Evolutionary conservation across 37 sponge, comb jelly and placozoan species (phyloP).

Genomic region (Mnemiopsis leidyi): DNA sequence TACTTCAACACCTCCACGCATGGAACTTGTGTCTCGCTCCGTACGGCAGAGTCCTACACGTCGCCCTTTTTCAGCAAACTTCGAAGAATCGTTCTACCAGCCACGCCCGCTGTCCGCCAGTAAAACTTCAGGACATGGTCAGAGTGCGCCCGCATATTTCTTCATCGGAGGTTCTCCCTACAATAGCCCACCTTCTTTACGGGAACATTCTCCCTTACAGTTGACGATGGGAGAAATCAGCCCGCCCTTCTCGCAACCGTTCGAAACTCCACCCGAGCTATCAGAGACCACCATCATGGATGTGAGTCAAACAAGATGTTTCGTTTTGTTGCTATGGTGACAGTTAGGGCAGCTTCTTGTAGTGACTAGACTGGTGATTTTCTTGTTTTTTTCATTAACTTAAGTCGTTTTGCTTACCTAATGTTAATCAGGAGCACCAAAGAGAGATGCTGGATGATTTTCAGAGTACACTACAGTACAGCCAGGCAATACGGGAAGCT

Average conservation of each 20-base stretch:
- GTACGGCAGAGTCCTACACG: slow-evolving; percentile 29
- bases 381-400: too few species aligned
- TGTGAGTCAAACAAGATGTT: slow-evolving; percentile 34
- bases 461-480: slow-evolving; percentile 17
- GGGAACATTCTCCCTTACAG: slow-evolving; percentile 21
- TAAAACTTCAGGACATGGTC: not conserved
- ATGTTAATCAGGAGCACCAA: slow-evolving; percentile 19
- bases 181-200: slow-evolving; percentile 30
- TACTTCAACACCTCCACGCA: not conserved
- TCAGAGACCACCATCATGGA: slow-evolving; percentile 60
- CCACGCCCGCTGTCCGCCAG: slow-evolving; percentile 41
- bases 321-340: too few species aligned
- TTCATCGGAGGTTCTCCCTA: slow-evolving; percentile 31
- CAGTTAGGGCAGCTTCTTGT: too few species aligned
- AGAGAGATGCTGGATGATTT: slow-evolving; percentile 58
- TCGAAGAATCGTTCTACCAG: slow-evolving; percentile 20
- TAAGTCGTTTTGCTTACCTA: too few species aligned
- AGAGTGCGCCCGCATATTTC: slow-evolving; percentile 60
- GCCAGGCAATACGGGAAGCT: slow-evolving; percentile 43
- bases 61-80: slow-evolving; percentile 46
- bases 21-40: slow-evolving; percentile 33
- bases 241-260: slow-evolving; percentile 54
- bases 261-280: slow-evolving; percentile 33
- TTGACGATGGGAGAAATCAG: slow-evolving; percentile 32
- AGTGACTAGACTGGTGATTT: too few species aligned